Conservation (phyloP, 2,113 vertebrate species). For the Chloropsis hardwickii region DNA sequence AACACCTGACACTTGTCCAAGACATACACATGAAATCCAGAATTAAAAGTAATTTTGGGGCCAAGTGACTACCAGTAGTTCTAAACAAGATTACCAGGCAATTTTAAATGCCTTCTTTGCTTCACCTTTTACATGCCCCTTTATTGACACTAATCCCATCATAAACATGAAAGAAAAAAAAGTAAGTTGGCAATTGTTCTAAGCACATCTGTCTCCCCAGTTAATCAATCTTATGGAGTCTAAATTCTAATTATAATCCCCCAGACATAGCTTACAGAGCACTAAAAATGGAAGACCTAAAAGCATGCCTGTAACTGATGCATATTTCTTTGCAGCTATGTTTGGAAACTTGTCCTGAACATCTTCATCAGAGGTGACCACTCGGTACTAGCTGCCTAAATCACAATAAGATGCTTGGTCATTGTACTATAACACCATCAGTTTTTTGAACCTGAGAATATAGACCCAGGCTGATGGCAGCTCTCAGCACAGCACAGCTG, state of each 20-base stretch:
- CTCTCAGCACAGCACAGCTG: neutral
- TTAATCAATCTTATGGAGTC: neutral
- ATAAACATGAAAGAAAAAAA: neutral
- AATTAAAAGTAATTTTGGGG: neutral
- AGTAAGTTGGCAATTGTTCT: rapidly evolving
- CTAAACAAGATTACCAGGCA: neutral
- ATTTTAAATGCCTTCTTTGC: neutral
- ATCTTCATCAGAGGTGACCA: neutral
- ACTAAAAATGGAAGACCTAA: neutral
- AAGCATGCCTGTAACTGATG: neutral
- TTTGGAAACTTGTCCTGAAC: neutral
- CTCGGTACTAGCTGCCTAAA: neutral
- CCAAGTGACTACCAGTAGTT: neutral
- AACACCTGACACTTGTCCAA: neutral
- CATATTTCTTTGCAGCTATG: neutral
- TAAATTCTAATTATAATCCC: neutral
- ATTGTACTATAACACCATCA: neutral
- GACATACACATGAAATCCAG: neutral
- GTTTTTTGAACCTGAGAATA: neutral
- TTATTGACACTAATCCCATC: neutral
- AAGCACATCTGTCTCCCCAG: neutral
- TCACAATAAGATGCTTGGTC: neutral
- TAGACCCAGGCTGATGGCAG: neutral
- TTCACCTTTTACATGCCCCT: neutral
- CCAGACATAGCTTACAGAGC: neutral